A percentile compares a stretch with the other conserved stretches of the same genome.
Evolutionary conservation across 2,797 vertebrate species (phyloP).

Genomic region (Macropus fuliginosus): DNA sequence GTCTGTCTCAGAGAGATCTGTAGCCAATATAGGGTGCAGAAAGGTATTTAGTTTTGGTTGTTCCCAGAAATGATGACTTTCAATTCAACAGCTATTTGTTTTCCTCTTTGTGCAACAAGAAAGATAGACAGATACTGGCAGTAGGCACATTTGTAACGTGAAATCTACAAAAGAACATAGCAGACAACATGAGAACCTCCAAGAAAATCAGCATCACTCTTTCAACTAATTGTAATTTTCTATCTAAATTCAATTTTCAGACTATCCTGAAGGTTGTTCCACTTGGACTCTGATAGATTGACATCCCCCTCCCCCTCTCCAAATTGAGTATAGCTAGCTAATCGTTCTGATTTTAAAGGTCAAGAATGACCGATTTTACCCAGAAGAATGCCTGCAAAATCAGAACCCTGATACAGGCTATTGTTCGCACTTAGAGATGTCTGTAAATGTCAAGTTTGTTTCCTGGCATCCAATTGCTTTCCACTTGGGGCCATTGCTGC

Average conservation of each 20-base stretch:
- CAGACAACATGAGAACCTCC: too few relatives aligned
- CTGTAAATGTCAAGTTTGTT: slow-evolving; percentile 26
- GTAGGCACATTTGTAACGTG: not conserved
- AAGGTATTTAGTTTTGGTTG: not conserved
- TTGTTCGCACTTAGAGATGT: slow-evolving; percentile 21
- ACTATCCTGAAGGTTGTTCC: slow-evolving; percentile 34
- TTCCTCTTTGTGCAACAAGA: not conserved
- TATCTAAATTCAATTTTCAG: slow-evolving; percentile 45
- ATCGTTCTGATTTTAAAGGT: slow-evolving; percentile 59
- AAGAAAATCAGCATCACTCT: not conserved
- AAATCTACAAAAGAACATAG: not conserved
- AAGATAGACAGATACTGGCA: not conserved
- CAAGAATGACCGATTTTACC: slow-evolving; percentile 34
- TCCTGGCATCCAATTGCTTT: slow-evolving; percentile 5
- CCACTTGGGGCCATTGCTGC: not conserved
- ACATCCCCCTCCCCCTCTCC: not conserved
- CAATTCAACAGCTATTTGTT: not conserved
- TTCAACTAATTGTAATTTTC: slow-evolving; percentile 51
- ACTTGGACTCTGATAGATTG: slow-evolving; percentile 39
- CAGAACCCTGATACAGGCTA: slow-evolving; percentile 11
- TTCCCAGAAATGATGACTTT: not conserved
- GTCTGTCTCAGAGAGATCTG: not conserved
- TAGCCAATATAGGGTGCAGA: not conserved
- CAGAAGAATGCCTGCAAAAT: slow-evolving; percentile 30
- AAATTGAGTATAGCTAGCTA: slow-evolving; percentile 43